Evolutionary conservation across 2,797 vertebrate genomes (phyloP), one percentile per base, ranked within the genome.

Genomic region (Anguilla obscura): DNA sequence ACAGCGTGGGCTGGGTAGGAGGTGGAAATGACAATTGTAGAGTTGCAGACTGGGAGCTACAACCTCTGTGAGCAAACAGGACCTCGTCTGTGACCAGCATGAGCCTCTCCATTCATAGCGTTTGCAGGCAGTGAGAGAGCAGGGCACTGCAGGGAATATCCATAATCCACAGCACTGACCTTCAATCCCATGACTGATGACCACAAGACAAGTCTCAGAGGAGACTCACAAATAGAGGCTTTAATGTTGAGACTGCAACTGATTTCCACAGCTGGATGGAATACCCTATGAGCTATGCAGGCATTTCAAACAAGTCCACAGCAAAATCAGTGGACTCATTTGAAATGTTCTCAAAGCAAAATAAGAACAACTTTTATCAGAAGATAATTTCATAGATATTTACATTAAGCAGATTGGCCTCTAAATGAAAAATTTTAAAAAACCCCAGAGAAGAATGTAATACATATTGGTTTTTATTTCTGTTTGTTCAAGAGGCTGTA

Each of bases 191-290:
- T 40, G 76, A 48, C 16, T 45, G 14, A 48, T 4, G 5, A n/a
- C 45, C 45, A n/a, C 45, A n/a, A n/a, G 79, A 33, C 79, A 82
- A 82, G 79, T n/a, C 79, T 82, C 45, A 50, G 45, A 82, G 79
- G 79, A 21, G 45, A 82, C 45, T 48, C 79, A n/a, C 79, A 82
- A 82, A 50, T 4, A n/a, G 45, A 45, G 21, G 45, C 21, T 82
- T 50, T 82, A 16, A 45, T 45, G 16, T 21, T 21, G 33, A 79
- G 74, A 45, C 74, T 7, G 33, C 33, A 8, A 79, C 36, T 18
- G 16, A 40, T 79, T 79, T 30, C 27, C 30, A 33, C 27, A 33
- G 1, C 4, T 8, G 40, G 16, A 24, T n/a, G 7, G 40, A 50
- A 50, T n/a, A 50, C 40, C 79, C 79, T n/a, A 24, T n/a, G 21